Percentiles rank a stretch among this genome's conserved stretches.
Evolutionary conservation across 2,797 vertebrate species (phyloP).

Genomic region (Macropus fuliginosus): DNA sequence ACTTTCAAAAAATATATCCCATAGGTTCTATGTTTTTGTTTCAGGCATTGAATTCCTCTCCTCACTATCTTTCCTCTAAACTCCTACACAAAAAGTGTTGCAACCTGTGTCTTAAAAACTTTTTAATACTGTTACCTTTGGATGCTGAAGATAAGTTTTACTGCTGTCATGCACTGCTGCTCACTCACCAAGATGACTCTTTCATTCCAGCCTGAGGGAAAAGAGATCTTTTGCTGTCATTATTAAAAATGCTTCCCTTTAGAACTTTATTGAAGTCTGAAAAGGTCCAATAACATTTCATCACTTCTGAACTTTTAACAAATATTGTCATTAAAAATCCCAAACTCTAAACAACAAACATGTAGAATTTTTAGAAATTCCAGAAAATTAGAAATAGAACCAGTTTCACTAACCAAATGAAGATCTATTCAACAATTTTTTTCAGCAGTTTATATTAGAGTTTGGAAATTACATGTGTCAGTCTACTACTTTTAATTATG

Average conservation of each 20-base stretch:
- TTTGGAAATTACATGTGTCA: background rate
- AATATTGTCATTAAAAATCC: background rate
- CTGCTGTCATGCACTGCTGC: background rate
- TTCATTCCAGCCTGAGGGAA: background rate
- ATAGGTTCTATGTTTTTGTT: background rate
- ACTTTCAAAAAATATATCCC: background rate
- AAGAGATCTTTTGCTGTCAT: background rate
- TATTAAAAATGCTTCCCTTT: background rate
- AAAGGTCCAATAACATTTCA: background rate
- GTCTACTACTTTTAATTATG: background rate
- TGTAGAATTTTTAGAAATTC: background rate
- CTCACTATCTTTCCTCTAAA: background rate
- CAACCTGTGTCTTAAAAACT: background rate
- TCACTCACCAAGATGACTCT: background rate
- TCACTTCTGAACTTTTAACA: background rate
- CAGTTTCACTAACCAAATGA: background rate
- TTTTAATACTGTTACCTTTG: background rate
- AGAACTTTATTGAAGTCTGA: background rate
- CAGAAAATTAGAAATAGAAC: background rate
- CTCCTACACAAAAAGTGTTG: background rate
- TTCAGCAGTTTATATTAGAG: background rate
- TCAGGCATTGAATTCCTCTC: background rate
- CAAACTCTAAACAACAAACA: background rate
- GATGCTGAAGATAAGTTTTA: background rate
- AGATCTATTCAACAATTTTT: background rate